Conservation (phyloP, 2,888 invertebrate genomes). For the Isotomurus palustris region DNA sequence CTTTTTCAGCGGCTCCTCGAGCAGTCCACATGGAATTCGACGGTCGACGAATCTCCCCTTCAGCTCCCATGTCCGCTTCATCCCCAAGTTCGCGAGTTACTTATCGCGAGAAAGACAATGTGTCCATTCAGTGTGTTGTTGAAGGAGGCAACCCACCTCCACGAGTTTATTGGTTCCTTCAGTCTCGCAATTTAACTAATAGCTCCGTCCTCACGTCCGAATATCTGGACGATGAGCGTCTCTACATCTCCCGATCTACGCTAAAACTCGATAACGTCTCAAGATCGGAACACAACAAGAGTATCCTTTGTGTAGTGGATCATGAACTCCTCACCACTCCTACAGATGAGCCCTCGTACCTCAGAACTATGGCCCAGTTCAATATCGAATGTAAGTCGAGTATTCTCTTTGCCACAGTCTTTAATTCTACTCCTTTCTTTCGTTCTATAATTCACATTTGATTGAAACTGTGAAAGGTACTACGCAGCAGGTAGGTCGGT, state of each 20-base stretch:
- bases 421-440: background rate
- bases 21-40: slow-evolving; percentile 82
- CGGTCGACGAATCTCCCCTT: slow-evolving; percentile 52
- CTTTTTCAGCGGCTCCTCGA: slow-evolving; percentile 69
- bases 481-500: too few species aligned
- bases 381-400: slow-evolving; percentile 64
- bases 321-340: slow-evolving; percentile 61
- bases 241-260: slow-evolving; percentile 55
- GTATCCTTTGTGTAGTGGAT: slow-evolving; percentile 72
- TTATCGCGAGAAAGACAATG: slow-evolving; percentile 46
- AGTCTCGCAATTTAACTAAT: slow-evolving; percentile 43
- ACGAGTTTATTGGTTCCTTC: slow-evolving; percentile 42
- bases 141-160: slow-evolving; percentile 44
- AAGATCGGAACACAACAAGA: slow-evolving; percentile 79
- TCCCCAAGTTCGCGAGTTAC: slow-evolving; percentile 36
- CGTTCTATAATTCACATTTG: too few species aligned
- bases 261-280: slow-evolving; percentile 68
- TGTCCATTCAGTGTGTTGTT: slow-evolving; percentile 45
- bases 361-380: slow-evolving; percentile 52
- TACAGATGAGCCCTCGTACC: slow-evolving; percentile 46
- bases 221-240: slow-evolving; percentile 45
- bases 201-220: slow-evolving; percentile 37
- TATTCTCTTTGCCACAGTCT: too few species aligned
- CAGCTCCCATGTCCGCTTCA: slow-evolving; percentile 31
- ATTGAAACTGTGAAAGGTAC: too few species aligned